Evolutionary conservation across 2,113 vertebrate genomes (phyloP).

Genomic region (Asarcornis scutulata): DNA sequence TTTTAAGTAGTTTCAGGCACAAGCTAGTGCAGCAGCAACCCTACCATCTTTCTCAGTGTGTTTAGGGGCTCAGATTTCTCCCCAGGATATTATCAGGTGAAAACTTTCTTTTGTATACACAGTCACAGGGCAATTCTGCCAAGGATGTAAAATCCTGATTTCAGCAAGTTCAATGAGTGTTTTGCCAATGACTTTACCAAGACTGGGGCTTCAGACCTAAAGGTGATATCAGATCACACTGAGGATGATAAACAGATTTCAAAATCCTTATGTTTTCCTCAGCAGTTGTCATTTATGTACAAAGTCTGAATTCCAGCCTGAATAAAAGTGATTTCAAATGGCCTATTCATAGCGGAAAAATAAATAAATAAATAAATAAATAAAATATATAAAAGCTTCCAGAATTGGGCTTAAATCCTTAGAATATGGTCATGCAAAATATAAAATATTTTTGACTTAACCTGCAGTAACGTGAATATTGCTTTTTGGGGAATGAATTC

Average conservation of each 20-base stretch:
- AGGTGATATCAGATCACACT: background rate
- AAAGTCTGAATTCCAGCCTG: background rate
- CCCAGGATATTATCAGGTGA: background rate
- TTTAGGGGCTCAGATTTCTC: background rate
- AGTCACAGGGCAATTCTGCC: background rate
- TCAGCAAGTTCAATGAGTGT: background rate
- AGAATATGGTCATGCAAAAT: background rate
- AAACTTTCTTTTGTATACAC: background rate
- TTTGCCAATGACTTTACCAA: background rate
- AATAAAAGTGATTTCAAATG: background rate
- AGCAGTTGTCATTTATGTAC: background rate
- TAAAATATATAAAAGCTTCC: background rate
- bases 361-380: background rate
- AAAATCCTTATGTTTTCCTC: background rate
- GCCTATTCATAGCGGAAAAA: background rate
- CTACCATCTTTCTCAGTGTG: background rate
- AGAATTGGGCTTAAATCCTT: background rate
- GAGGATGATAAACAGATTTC: background rate
- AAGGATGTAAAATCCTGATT: background rate
- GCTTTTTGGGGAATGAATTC: background rate
- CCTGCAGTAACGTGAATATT: background rate
- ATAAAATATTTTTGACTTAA: background rate
- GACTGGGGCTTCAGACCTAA: background rate
- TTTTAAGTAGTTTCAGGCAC: background rate
- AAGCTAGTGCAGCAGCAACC: background rate